Conservation (phyloP, 2,113 vertebrate genomes). For the Pachyramphus minor region DNA sequence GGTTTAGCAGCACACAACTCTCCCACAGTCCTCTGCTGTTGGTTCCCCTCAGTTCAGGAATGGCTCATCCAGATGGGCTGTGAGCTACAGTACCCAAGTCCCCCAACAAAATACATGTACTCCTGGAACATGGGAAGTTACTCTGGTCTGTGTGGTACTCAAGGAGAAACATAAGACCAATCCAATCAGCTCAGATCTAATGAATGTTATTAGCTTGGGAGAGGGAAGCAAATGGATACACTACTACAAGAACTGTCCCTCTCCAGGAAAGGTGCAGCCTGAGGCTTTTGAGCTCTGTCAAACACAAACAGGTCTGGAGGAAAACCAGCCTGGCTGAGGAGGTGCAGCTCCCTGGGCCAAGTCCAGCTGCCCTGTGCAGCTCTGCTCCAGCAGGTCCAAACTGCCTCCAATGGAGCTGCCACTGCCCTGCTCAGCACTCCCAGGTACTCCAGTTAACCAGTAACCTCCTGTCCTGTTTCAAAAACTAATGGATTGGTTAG, state of each 20-base stretch:
- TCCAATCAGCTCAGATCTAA: background rate
- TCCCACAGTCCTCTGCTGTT: fast-evolving
- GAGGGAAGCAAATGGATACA: fast-evolving
- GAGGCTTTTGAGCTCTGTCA: background rate
- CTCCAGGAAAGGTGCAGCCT: background rate
- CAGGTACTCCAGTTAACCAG: background rate
- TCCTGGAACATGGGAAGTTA: background rate
- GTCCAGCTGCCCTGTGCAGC: background rate
- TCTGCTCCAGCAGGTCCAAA: background rate
- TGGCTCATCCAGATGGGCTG: background rate
- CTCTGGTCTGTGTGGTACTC: background rate
- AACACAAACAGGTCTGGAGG: background rate
- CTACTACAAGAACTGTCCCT: background rate
- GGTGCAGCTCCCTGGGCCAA: background rate
- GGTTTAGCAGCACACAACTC: background rate
- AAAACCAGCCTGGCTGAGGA: background rate
- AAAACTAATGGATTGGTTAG: background rate
- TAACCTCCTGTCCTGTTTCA: background rate
- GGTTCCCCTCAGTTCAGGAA: background rate
- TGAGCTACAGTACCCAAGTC: background rate
- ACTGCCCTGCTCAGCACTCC: fast-evolving
- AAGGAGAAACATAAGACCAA: background rate
- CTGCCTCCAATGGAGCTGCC: fast-evolving
- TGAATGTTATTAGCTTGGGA: background rate
- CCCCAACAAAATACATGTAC: background rate